Base-by-base conservation (phyloP, 1,140 invertebrate genomes). In the Galendromus occidentalis region DNA sequence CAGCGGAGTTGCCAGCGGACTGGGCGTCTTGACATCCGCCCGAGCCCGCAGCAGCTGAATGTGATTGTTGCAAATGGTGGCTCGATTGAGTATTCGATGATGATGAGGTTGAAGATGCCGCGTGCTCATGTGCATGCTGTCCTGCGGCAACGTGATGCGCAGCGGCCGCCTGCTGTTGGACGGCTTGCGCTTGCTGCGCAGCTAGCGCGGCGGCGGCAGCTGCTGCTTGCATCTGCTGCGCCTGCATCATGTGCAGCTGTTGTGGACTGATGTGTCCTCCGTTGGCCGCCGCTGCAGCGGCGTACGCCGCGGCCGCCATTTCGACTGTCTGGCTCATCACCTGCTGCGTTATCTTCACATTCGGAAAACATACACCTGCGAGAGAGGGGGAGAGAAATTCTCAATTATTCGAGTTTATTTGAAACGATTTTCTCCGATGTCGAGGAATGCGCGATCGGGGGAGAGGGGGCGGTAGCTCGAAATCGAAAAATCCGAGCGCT, bases 21-120 rank as follows among this genome's bases (percentile, higher is more conserved):
- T 45, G 30, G 29, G 39, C n/a, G 30, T 42, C 18, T 55, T 22
- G 39, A 64, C 44, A 66, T 65, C 66, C 64, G 65, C 55, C 66
- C 65, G 66, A 65, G 45, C 64, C 65, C 67, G 44, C 65, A 45
- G 55, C 64, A 65, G 41, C 64, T 66, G 39, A 64, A 41, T 42
- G 33, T 42, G 42, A 44, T 51, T 65, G 65, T 59, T 51, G 51
- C 51, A 17, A 33, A 17, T 25, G 25, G 25, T 29, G 25, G 22
- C 65, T 47, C 7, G 65, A 44, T 41, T 59, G 51, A 25, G 17
- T 59, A 25, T 25, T 59, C 25, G 51, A 25, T 33, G 51, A 25
- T 33, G 51, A 25, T 14, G 33, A 25, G 14, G 51, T 33, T 17
- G 51, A 25, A 14, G 51, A 25, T 25, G 51, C 51, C 25, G 51